Evolutionary conservation across 2,888 invertebrate species (phyloP).

Genomic region (Calephelis perditalis): DNA sequence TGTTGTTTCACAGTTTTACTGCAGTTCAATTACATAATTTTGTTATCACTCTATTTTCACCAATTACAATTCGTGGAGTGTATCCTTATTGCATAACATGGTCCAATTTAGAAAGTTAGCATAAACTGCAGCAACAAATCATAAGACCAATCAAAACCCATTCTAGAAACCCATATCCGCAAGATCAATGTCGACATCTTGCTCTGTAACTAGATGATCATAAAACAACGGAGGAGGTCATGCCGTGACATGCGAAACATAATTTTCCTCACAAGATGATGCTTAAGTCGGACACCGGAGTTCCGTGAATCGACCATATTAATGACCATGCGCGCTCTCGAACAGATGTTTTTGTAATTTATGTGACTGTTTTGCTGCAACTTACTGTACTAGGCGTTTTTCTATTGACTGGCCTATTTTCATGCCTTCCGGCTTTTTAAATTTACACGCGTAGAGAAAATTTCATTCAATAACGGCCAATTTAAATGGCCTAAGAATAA

Average conservation of each 20-base stretch:
- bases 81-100: too few species aligned
- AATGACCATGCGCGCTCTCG: conserved; percentile 5
- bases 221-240: conserved; percentile 8
- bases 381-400: neutral
- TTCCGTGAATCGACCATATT: conserved; percentile 10
- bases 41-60: too few species aligned
- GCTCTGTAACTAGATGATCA: conserved; percentile 6
- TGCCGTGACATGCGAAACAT: conserved; percentile 6
- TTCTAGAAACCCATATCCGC: conserved; percentile 4
- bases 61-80: too few species aligned
- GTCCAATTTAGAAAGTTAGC: too few species aligned
- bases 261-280: conserved; percentile 7
- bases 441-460: neutral
- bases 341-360: conserved; percentile 11
- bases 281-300: conserved; percentile 10
- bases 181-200: neutral
- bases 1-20: too few species aligned
- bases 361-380: conserved; percentile 1
- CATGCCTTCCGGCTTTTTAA: neutral
- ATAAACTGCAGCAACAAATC: too few species aligned
- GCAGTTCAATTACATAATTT: too few species aligned
- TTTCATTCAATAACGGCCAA: neutral
- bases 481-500: too few species aligned
- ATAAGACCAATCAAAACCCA: conserved; percentile 2
- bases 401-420: conserved; percentile 1